Evolutionary conservation across 2,888 invertebrate species (phyloP).

Genomic region (Cataglyphis altisquamis): DNA sequence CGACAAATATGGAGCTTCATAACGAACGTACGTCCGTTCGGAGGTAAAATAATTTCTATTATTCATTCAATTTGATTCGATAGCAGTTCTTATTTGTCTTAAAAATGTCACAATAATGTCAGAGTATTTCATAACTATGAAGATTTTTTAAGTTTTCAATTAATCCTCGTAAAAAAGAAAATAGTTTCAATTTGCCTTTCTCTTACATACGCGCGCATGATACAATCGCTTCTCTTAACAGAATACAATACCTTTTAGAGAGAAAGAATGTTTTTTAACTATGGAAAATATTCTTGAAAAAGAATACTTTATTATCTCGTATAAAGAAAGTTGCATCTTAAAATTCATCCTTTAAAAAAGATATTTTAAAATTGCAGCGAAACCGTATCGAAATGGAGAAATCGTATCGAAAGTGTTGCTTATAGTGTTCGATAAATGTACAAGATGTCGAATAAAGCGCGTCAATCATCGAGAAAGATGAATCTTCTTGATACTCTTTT

Average conservation of each 20-base stretch:
- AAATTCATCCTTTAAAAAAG: background rate
- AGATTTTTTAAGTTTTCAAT: background rate
- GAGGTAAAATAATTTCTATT: constrained; percentile 13
- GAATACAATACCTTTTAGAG: too few relatives aligned
- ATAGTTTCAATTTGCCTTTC: background rate
- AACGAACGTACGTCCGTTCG: background rate
- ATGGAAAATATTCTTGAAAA: background rate
- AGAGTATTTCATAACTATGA: background rate
- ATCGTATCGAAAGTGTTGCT: background rate
- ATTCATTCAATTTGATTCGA: background rate
- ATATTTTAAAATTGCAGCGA: background rate
- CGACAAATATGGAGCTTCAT: background rate
- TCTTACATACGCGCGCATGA: too few relatives aligned
- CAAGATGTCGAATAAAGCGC: background rate
- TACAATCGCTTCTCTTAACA: too few relatives aligned
- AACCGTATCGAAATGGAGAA: background rate
- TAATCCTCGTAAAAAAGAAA: background rate
- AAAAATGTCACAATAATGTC: background rate
- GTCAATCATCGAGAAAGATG: background rate
- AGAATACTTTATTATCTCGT: background rate
- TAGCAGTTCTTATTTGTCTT: background rate
- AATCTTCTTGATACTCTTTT: background rate
- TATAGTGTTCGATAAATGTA: background rate
- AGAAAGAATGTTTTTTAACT: too few relatives aligned
- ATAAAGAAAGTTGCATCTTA: background rate